These are phyloP conservation scores for Mya arenaria DNA, from an alignment of 1,140 invertebrate species.

Conservation along the genomic window DNA sequence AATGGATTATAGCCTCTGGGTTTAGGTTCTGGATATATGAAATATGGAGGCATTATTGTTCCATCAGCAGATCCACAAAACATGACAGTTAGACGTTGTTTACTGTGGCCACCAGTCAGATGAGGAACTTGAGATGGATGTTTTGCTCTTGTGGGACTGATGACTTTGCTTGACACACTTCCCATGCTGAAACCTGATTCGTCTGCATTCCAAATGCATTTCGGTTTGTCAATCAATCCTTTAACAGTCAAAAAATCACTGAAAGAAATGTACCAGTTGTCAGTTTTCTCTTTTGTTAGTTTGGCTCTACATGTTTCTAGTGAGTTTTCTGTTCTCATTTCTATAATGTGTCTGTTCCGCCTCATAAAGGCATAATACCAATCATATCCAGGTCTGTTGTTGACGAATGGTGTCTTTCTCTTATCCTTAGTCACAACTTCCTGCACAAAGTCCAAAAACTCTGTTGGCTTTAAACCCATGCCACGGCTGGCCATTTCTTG, in stretches of 20 bases:
- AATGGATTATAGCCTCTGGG: not conserved
- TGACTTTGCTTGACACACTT: slow-evolving; percentile 38
- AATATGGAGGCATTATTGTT: slow-evolving; percentile 21
- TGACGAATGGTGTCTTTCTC: slow-evolving; percentile 8
- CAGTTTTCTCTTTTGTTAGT: not conserved
- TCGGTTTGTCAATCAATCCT: slow-evolving; percentile 32
- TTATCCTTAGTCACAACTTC: slow-evolving; percentile 28
- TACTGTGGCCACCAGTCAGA: slow-evolving; percentile 6
- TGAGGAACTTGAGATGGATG: not conserved
- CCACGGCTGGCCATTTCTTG: slow-evolving; percentile 29
- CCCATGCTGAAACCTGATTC: slow-evolving; percentile 46
- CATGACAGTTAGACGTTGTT: not conserved
- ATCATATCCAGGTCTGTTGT: slow-evolving; percentile 8
- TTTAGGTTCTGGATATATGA: not conserved
- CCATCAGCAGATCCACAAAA: slow-evolving; percentile 31
- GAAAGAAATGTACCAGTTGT: slow-evolving; percentile 22
- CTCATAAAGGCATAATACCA: slow-evolving; percentile 27
- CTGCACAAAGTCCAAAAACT: slow-evolving; percentile 25
- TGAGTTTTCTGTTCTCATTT: slow-evolving; percentile 34
- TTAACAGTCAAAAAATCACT: slow-evolving; percentile 6
- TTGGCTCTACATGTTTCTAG: slow-evolving; percentile 14
- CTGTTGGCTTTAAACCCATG: slow-evolving; percentile 40
- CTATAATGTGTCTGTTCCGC: slow-evolving; percentile 5
- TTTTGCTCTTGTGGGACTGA: not conserved
- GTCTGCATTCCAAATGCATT: slow-evolving; percentile 38